These are phyloP conservation scores for Holocentrus rufus DNA, from an alignment of 2,797 vertebrate genomes.

Conservation along the genomic window DNA sequence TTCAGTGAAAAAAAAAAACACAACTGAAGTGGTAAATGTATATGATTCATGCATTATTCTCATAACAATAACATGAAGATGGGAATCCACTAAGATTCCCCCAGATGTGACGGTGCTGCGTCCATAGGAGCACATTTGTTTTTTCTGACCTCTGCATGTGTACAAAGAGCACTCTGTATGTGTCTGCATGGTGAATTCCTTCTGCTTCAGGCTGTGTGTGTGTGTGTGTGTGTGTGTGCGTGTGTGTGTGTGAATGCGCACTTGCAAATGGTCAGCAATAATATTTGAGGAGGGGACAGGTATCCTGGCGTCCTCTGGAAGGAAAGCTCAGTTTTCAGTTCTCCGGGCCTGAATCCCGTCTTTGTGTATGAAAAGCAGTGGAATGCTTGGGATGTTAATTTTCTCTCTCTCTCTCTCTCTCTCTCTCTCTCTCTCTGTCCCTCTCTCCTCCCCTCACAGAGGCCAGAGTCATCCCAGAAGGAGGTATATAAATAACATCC, in stretches of 20 bases:
- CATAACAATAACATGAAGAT: neutral
- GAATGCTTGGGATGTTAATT: constrained; percentile 63
- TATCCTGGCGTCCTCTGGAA: constrained; percentile 59
- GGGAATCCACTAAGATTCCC: constrained; percentile 6
- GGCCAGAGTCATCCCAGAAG: constrained; percentile 84
- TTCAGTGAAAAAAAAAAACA: neutral
- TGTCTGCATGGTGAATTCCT: constrained; percentile 30
- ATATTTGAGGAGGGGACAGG: constrained; percentile 74
- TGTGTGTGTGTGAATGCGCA: constrained; percentile 25
- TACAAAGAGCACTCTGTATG: constrained; percentile 66
- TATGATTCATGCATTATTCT: neutral
- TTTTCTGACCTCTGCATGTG: constrained; percentile 27
- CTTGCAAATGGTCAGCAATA: constrained; percentile 52
- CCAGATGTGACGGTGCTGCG: constrained; percentile 24
- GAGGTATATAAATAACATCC: constrained; percentile 72
- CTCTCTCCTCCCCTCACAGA: constrained; percentile 66
- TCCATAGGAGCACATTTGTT: constrained; percentile 35
- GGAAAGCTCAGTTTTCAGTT: constrained; percentile 44
- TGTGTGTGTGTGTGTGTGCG: constrained; percentile 37
- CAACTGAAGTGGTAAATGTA: neutral
- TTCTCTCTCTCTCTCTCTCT: constrained; percentile 40
- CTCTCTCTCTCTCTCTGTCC: constrained; percentile 38
- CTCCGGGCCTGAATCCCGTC: constrained; percentile 75
- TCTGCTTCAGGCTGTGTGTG: constrained; percentile 24
- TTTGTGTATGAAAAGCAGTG: constrained; percentile 71